Evolutionary conservation across 2,888 invertebrate genomes (phyloP), one percentile per base, ranked within the genome.

Genomic region (Villa cingulata): DNA sequence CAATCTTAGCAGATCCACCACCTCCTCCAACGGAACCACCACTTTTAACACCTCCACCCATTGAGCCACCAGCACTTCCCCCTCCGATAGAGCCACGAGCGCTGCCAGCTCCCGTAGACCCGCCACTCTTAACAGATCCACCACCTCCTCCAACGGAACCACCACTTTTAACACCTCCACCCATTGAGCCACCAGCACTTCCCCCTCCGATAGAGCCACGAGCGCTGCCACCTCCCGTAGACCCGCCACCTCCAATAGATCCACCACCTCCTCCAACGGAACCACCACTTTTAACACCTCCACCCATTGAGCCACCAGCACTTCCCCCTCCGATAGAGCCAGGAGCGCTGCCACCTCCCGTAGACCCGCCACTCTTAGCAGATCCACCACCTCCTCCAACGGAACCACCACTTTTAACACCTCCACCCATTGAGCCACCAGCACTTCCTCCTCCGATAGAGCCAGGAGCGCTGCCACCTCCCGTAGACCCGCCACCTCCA

Each of bases 301-400:
- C 62, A n/a, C n/a, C n/a, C n/a, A n/a, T n/a, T n/a, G n/a, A n/a
- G 9, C 63, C 62, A 14, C 56, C 62, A 5, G 58, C 61, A 2
- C 61, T 63, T 37, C 55, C 59, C 9, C 54, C 54, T 10, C 41
- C 47, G 53, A 18, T 52, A 49, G 23, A 49, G 9, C 4, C 54
- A 18, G 54, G 54, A 14, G 51, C 61, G 6, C 54, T 54, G 3
- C 62, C 64, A n/a, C 60, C 55, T 2, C 64, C 64, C n/a, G n/a
- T n/a, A n/a, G n/a, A n/a, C n/a, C n/a, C n/a, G n/a, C n/a, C 60
- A 10, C 54, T 58, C 16, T 57, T 58, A 1, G 61, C 61, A 12
- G 29, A 44, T 27, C 49, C 52, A 20, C 48, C 50, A 41, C 50
- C 51, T 9, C 48, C 52, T 29, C 34, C 39, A 18, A 15, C 47